These are phyloP conservation scores for Salvator merianae DNA, from an alignment of 2,113 vertebrate species.

Conservation along the genomic window DNA sequence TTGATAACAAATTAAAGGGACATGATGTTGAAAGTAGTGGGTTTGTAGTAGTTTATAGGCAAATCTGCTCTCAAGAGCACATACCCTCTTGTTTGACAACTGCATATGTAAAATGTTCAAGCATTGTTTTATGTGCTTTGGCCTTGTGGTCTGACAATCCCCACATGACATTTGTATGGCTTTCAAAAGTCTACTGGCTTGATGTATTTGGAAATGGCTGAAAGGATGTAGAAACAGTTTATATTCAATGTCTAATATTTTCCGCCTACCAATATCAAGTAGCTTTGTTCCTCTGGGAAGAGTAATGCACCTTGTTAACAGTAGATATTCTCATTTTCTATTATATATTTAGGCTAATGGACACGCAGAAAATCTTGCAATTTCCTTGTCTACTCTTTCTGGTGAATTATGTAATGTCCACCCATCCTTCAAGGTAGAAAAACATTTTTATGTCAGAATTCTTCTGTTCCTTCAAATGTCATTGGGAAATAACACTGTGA, in stretches of 20 bases:
- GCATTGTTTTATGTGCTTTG: constrained; percentile 58
- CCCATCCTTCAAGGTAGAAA: no score
- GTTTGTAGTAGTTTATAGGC: no score
- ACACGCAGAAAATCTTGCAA: neutral
- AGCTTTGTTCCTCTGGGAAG: constrained; percentile 58
- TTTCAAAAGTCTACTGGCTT: constrained; percentile 66
- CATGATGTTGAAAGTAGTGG: no score
- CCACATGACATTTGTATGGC: constrained; percentile 52
- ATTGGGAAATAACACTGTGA: no score
- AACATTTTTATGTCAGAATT: no score
- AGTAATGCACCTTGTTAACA: constrained; percentile 57
- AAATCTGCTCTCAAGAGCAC: constrained; percentile 46
- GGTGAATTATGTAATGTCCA: no score
- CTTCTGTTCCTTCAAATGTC: no score
- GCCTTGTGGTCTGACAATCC: constrained; percentile 45
- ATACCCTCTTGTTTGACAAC: constrained; percentile 42
- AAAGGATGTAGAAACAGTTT: constrained; percentile 55
- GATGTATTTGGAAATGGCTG: constrained; percentile 61
- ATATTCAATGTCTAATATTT: constrained; percentile 60
- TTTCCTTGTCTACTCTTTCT: neutral
- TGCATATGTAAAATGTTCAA: constrained; percentile 55
- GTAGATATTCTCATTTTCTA: constrained; percentile 38
- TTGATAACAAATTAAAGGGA: no score
- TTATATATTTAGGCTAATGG: constrained; percentile 45
- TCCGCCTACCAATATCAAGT: constrained; percentile 34